Base-by-base conservation (phyloP, 2,888 invertebrate species). In the Gisinianus flammeolus region DNA sequence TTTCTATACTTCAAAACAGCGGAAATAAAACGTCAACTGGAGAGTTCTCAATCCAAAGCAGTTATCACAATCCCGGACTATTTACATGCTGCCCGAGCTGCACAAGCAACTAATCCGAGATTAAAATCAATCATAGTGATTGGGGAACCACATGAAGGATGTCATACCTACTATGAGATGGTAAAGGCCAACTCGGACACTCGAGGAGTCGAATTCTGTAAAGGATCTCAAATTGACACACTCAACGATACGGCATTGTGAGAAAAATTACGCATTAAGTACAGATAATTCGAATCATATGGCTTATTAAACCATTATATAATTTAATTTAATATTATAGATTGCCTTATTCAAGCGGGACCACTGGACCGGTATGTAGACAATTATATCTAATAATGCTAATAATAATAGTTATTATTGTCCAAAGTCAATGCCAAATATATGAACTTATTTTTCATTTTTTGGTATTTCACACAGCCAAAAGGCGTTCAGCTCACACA, bases 281-380 rank as follows among this genome's bases (percentile, higher is more conserved):
- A n/a, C n/a, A n/a, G n/a, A n/a, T n/a, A n/a, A n/a, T n/a, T n/a
- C n/a, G n/a, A n/a, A n/a, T n/a, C n/a, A n/a, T n/a, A n/a, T n/a
- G n/a, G n/a, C n/a, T n/a, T n/a, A n/a, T n/a, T n/a, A n/a, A n/a
- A n/a, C n/a, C n/a, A n/a, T n/a, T 56, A 2, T 6, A 44, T 44
- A 44, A 16, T 44, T 44, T 44, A n/a, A n/a, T n/a, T n/a, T n/a
- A n/a, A n/a, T 44, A 16, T 44, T 44, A 44, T 44, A 44, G 44
- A 44, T 62, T 83, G 3, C 82, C 81, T 0, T 82, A 79, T 54
- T 81, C 77, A 8, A 70, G 75, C 3, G 81, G 82, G 28, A 83
- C 82, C 0, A 82, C 85, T 10, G 94, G 94, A 0, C 89, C 93
- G 8, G 35, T 35, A 44, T 44, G 44, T 12, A 35, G 5, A 35